Base-by-base conservation (phyloP, 2,888 invertebrate genomes). In the Pammene fasciana region DNA sequence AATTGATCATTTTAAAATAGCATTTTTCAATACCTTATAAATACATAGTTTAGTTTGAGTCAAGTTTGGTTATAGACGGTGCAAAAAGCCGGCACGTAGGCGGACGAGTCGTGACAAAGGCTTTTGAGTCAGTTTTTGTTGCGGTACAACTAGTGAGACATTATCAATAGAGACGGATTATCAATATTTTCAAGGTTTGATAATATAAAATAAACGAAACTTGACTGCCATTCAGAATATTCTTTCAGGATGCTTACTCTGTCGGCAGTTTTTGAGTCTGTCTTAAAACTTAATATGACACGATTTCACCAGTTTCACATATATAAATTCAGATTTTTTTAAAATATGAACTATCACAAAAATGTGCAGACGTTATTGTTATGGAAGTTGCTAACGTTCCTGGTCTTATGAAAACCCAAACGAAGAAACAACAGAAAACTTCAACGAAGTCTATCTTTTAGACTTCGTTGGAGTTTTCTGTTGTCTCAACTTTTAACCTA, bases 91-190 rank as follows among this genome's bases (percentile, higher is more conserved):
- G 59, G 67, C 54, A 18, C 65, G 82, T 80, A 73, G 81, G 80
- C 76, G 80, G 75, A 78, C 76, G 71, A 77, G 77, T 78, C 75
- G 75, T 80, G 79, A 76, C 76, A 76, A 78, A 76, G 72, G 73
- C 74, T 67, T 73, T 78, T 75, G 74, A 73, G 73, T 72, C 64
- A 74, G 52, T 77, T 77, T 76, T 76, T 79, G 67, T 67, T 50
- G 50, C 41, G 38, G 16, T 50, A 68, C 36, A 48, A 16, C 46
- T 38, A 65, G 46, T 66, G 71, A 66, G 59, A 72, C 72, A 54
- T 65, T 68, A 74, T 74, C 70, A 71, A 74, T 71, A 67, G 71
- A 34, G 56, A 67, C 68, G 73, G 68, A 75, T 73, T 72, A 52
- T 36, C 43, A 64, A 45, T 74, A 71, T 72, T 72, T 66, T 62